A percentile compares a stretch with the other conserved stretches of the same genome.
Evolutionary conservation across 2,797 vertebrate species (phyloP).

Genomic region (Pteronotus mesoamericanus): DNA sequence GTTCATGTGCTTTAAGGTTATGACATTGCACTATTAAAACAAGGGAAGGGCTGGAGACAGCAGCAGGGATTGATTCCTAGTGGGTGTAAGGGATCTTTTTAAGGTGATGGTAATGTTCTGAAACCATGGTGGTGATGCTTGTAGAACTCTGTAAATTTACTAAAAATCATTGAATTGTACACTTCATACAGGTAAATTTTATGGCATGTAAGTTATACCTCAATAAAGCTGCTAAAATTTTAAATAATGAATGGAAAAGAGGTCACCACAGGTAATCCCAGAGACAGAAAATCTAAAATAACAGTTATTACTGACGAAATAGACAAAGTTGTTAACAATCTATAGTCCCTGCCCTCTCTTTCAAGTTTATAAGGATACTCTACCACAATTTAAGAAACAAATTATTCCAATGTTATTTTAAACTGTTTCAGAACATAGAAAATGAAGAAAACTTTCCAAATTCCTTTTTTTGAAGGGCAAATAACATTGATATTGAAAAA

Average conservation of each 20-base stretch:
- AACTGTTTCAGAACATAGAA: not conserved
- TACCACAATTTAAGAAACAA: not conserved
- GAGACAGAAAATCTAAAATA: not conserved
- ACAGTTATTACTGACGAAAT: not conserved
- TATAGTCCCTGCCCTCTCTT: not conserved
- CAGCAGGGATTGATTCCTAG: not conserved
- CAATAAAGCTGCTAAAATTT: not conserved
- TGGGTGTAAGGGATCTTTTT: not conserved
- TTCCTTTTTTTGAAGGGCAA: slow-evolving; percentile 2
- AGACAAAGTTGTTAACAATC: not conserved
- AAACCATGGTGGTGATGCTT: not conserved
- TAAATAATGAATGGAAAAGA: not conserved
- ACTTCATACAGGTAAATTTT: not conserved
- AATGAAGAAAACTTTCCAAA: not conserved
- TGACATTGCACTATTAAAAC: not conserved
- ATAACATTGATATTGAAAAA: not conserved
- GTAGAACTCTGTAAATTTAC: not conserved
- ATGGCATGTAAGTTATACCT: not conserved
- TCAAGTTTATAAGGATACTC: not conserved
- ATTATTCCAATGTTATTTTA: not conserved
- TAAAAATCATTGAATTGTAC: not conserved
- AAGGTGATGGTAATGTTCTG: not conserved
- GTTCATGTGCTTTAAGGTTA: not conserved
- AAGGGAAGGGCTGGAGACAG: not conserved
- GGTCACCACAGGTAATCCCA: not conserved